Evolutionary conservation across 2,888 invertebrate genomes (phyloP).

Genomic region (Oasisia sp.): DNA sequence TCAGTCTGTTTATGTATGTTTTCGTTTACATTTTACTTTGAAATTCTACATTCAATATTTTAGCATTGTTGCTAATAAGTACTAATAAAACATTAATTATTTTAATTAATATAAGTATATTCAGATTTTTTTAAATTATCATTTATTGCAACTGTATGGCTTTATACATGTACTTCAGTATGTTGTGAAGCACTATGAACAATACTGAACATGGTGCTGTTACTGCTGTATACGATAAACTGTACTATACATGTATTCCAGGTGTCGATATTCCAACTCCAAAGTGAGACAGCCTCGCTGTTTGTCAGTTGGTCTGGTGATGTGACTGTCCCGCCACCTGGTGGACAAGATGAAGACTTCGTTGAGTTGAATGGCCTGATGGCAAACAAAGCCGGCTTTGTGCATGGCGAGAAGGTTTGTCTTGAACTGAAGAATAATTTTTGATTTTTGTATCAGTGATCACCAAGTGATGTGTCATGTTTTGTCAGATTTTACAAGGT

Average conservation of each 20-base stretch:
- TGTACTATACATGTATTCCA: conserved; percentile 37
- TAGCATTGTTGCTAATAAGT: too few species aligned
- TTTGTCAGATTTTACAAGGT: neutral
- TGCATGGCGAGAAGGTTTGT: conserved; percentile 47
- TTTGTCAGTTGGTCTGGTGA: conserved; percentile 35
- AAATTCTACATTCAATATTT: too few species aligned
- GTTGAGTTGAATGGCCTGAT: conserved; percentile 55
- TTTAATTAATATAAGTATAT: too few species aligned
- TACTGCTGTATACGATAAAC: too few species aligned
- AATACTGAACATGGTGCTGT: too few species aligned
- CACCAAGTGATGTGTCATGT: neutral
- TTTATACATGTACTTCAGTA: too few species aligned
- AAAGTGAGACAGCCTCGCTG: conserved; percentile 25
- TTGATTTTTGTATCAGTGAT: neutral
- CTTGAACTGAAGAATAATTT: neutral
- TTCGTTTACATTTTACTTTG: too few species aligned
- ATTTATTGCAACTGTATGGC: too few species aligned
- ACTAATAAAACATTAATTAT: too few species aligned
- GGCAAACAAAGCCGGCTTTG: conserved; percentile 54
- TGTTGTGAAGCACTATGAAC: too few species aligned
- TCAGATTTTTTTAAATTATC: too few species aligned
- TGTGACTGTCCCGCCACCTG: conserved; percentile 13
- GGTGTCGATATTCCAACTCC: conserved; percentile 46
- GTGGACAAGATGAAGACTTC: conserved; percentile 32
- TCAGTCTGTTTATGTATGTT: too few species aligned